phyloP scores from a whole-genome alignment of 1,140 invertebrate genomes.

The Eumeta japonica region DNA sequence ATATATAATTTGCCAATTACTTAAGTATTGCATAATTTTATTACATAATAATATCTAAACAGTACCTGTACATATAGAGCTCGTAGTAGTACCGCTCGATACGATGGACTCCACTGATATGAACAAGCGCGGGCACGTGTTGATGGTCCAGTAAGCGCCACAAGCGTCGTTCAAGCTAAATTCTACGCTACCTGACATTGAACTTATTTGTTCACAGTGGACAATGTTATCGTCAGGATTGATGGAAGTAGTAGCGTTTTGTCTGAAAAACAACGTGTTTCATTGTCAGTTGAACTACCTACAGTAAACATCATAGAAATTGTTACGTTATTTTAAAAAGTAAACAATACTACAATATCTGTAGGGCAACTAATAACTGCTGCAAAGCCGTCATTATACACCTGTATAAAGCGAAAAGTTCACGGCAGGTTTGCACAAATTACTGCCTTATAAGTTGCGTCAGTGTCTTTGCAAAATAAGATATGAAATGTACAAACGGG shows the following conservation, averaged over 20 bases:
- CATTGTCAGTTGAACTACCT: not conserved
- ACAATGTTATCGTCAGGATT: constrained; percentile 24
- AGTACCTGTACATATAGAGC: constrained; percentile 43
- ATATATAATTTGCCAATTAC: no score
- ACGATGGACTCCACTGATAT: constrained; percentile 58
- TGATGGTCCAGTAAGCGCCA: constrained; percentile 50
- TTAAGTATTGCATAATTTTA: no score
- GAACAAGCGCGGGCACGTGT: constrained; percentile 61
- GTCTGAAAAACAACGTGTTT: constrained; percentile 22
- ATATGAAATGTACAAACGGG: no score
- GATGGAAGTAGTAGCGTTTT: constrained; percentile 23
- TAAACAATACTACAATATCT: no score
- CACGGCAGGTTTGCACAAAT: no score
- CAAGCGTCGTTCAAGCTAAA: constrained; percentile 58
- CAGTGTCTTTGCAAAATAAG: no score
- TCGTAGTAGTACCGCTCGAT: constrained; percentile 13
- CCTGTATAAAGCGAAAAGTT: no score
- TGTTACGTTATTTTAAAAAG: no score
- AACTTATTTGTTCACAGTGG: constrained; percentile 30
- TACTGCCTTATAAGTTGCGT: no score
- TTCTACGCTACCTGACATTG: constrained; percentile 35
- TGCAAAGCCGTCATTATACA: no score
- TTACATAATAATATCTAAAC: not conserved
- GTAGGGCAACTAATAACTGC: no score
- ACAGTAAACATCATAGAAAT: no score